phyloP scores from a whole-genome alignment of 2,113 vertebrate genomes.

The Hiodon tergisus region DNA sequence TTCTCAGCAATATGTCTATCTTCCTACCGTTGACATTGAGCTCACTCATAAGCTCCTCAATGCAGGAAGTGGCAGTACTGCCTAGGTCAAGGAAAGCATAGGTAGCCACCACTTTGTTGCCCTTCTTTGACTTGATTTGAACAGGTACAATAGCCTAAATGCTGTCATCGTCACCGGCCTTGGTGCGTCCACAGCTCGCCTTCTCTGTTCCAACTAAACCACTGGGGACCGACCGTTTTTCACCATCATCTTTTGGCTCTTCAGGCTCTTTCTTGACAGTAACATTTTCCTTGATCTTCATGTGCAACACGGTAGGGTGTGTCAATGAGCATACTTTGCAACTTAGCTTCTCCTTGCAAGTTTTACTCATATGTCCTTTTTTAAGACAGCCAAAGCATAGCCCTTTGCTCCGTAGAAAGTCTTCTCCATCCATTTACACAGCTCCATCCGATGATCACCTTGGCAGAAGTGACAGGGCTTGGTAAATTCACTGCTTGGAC shows the following conservation, averaged over 20 bases:
- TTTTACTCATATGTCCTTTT: background rate
- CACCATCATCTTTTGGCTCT: background rate
- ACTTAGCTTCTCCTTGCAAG: background rate
- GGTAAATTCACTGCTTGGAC: background rate
- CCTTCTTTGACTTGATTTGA: background rate
- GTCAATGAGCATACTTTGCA: background rate
- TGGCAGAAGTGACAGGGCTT: background rate
- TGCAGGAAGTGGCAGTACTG: background rate
- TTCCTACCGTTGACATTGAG: background rate
- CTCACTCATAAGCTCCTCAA: background rate
- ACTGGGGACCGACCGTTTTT: background rate
- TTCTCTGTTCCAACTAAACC: background rate
- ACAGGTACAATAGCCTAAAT: background rate
- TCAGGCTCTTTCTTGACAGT: background rate
- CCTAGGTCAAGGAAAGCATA: constrained; percentile 4
- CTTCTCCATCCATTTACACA: background rate
- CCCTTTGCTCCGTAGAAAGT: background rate
- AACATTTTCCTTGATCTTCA: background rate
- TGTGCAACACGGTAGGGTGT: background rate
- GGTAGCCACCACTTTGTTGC: background rate
- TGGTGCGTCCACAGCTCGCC: background rate
- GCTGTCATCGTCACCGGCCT: background rate
- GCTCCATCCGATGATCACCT: background rate
- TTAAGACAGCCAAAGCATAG: background rate
- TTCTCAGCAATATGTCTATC: background rate